A percentile compares a stretch with the other conserved stretches of the same genome.
phyloP scores from a whole-genome alignment of 1,140 invertebrate species.

The Drosophila elegans region DNA sequence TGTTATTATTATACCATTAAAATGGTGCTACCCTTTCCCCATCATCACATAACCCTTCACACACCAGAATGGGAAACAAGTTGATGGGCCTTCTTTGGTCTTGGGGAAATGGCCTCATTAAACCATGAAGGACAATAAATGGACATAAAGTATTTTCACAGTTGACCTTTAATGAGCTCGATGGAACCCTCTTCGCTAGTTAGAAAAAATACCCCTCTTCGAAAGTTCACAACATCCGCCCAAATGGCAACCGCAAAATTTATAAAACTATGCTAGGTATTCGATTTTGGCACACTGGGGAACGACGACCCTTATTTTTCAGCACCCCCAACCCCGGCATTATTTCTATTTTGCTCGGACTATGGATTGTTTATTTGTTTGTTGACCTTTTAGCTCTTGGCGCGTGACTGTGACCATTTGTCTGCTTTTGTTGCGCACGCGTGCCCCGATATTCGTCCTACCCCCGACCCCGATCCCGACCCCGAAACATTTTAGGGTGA shows the following conservation, averaged over 20 bases:
- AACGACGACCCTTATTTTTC: conserved; percentile 16
- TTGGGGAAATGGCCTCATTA: conserved; percentile 31
- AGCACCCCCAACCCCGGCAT: neutral
- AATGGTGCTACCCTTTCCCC: neutral
- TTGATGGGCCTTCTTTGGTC: conserved; percentile 4
- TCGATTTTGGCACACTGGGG: conserved; percentile 1
- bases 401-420: conserved; percentile 56
- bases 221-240: conserved; percentile 1
- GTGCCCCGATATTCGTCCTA: conserved; percentile 26
- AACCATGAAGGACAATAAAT: conserved; percentile 34
- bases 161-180: conserved; percentile 48
- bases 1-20: conserved; percentile 28
- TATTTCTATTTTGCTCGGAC: conserved; percentile 29
- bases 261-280: conserved; percentile 15
- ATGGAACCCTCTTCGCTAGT: neutral
- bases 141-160: conserved; percentile 46
- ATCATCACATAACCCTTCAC: conserved; percentile 13
- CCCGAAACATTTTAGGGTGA: neutral
- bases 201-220: neutral
- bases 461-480: too few species aligned
- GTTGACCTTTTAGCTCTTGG: conserved; percentile 57
- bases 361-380: conserved; percentile 47
- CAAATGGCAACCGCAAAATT: conserved; percentile 27
- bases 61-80: conserved; percentile 11
- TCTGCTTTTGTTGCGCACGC: conserved; percentile 49